These are phyloP conservation scores for Malthinus seriepunctatus DNA, from an alignment of 2,888 invertebrate genomes.

Conservation along the genomic window DNA sequence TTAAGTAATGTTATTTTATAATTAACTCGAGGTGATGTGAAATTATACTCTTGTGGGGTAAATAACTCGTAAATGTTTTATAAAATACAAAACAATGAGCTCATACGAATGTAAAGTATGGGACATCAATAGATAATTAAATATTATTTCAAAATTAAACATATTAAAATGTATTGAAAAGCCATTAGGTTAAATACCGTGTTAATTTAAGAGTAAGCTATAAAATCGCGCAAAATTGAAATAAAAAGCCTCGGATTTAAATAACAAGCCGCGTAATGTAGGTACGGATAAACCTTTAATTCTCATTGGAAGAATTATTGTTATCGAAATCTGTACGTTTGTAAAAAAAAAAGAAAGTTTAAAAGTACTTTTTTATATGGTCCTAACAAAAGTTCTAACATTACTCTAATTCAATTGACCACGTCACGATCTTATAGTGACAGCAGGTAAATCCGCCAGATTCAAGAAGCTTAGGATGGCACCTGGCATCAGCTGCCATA, in stretches of 20 bases:
- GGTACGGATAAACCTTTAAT: constrained; percentile 43
- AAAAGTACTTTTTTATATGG: constrained; percentile 35
- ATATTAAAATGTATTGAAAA: constrained; percentile 48
- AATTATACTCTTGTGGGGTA: too few species aligned
- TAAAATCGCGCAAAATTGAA: constrained; percentile 52
- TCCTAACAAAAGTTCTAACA: constrained; percentile 33
- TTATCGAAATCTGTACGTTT: constrained; percentile 35
- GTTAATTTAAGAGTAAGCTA: constrained; percentile 53
- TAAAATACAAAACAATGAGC: neutral
- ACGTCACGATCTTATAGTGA: constrained; percentile 46
- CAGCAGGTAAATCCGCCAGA: constrained; percentile 50
- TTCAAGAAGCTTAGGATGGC: constrained; percentile 48
- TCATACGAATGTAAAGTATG: too few species aligned
- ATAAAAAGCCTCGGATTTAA: constrained; percentile 53
- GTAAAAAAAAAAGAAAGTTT: constrained; percentile 1
- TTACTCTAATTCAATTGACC: constrained; percentile 48
- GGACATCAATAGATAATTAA: neutral
- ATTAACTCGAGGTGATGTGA: too few species aligned
- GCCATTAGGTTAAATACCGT: constrained; percentile 52
- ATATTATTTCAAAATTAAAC: constrained; percentile 27
- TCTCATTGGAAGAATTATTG: constrained; percentile 38
- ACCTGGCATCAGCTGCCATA: constrained; percentile 48
- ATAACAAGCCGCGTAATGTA: constrained; percentile 49
- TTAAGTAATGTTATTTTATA: too few species aligned
- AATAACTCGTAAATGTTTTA: too few species aligned